Percentiles rank a stretch among this genome's conserved stretches.
Evolutionary conservation across 2,113 vertebrate genomes (phyloP).

Genomic region (Ariopsis seemanni): DNA sequence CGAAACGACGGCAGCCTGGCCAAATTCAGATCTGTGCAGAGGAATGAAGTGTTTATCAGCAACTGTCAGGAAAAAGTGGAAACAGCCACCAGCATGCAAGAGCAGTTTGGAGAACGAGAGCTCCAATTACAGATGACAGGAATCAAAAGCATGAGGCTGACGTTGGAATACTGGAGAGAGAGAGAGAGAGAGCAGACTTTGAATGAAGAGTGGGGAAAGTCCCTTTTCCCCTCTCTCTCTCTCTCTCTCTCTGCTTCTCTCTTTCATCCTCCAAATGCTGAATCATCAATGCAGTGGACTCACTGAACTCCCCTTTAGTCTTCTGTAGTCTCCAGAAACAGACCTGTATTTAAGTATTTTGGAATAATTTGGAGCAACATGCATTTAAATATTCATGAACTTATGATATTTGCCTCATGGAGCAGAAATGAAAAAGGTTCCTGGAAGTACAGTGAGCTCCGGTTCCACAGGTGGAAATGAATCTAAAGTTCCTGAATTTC

Average conservation of each 20-base stretch:
- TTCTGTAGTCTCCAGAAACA: background rate
- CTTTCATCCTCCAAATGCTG: slow-evolving; percentile 11
- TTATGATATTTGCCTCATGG: background rate
- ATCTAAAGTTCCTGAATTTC: background rate
- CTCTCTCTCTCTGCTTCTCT: slow-evolving; percentile 1
- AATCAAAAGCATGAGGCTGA: slow-evolving; percentile 39
- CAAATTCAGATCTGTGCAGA: slow-evolving; percentile 12
- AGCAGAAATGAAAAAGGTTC: background rate
- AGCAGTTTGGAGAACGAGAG: slow-evolving; percentile 30
- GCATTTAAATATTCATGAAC: background rate
- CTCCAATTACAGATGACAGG: slow-evolving; percentile 42
- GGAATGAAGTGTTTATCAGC: slow-evolving; percentile 42
- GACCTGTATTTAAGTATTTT: background rate
- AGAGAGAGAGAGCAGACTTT: slow-evolving; percentile 1
- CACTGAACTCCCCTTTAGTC: background rate
- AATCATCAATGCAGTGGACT: slow-evolving; percentile 21
- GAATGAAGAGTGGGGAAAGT: slow-evolving; percentile 33
- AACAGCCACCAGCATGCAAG: slow-evolving; percentile 33
- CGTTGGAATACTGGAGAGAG: background rate
- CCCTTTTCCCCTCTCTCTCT: slow-evolving; percentile 7
- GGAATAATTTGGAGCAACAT: background rate
- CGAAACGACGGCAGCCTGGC: background rate
- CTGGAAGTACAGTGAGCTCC: background rate
- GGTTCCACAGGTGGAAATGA: background rate
- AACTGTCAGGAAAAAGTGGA: slow-evolving; percentile 2